Evolutionary conservation across 2,888 invertebrate species (phyloP), one percentile per base, ranked within the genome.

Genomic region (Trissolcus brochymenae): DNA sequence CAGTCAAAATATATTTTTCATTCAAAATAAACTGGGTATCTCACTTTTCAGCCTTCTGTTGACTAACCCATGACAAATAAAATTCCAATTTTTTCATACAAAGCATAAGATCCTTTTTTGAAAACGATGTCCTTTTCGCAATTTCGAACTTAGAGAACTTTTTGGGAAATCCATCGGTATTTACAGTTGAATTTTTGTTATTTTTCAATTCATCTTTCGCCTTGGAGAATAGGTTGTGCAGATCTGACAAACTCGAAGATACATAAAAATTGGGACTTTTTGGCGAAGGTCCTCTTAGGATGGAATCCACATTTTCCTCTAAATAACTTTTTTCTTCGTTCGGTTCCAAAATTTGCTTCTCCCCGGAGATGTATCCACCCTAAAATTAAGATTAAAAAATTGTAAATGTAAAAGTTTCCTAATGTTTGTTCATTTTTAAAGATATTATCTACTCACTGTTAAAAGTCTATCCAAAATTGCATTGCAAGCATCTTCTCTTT

Each of bases 31-130:
- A 41, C 3, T 13, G 9, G 1, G 13, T 41, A 13, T 41, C 1
- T 41, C 41, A 13, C 3, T 41, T 13, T 1, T 9, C 6, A 6
- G n/a, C 6, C 46, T 11, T 46, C n/a, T 46, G 46, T 35, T 19
- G 61, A 79, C 92, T 92, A 40, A 92, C 87, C 90, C 91, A 95
- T 0, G 94, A 93, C 74, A 95, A 88, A 88, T 93, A 93, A 89
- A 93, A 95, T 84, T 94, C 93, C 1, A 95, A 84, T 90, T 95
- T 95, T 84, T 93, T 94, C 0, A 92, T 84, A 79, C 91, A 89
- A 70, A 91, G 90, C 79, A 91, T 91, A 13, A 91, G 90, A 41
- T 87, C 89, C 57, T 90, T 89, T 70, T 91, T 90, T 1, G 79
- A 60, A 14, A 81, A 19, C 56, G 74, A 43, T 29, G 55, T 55